These are phyloP conservation scores for Drosophila simulans DNA, from an alignment of 1,140 invertebrate genomes.

Conservation along the genomic window DNA sequence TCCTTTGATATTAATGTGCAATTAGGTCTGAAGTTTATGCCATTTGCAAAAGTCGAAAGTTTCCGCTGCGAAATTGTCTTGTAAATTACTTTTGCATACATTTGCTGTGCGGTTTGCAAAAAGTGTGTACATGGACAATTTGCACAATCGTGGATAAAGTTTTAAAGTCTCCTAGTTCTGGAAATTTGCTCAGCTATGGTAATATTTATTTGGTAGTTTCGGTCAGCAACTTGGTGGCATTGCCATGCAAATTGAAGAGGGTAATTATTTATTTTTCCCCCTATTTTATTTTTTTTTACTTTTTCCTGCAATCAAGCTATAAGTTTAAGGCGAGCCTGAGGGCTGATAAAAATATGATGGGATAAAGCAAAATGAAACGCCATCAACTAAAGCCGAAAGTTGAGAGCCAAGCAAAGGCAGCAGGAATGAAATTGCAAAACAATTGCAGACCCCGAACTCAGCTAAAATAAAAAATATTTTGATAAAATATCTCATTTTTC, in stretches of 20 bases:
- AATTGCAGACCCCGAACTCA: constrained; percentile 8
- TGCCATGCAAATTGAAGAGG: constrained; percentile 17
- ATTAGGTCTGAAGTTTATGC: constrained; percentile 32
- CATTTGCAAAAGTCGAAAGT: constrained; percentile 28
- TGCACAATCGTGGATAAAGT: constrained; percentile 30
- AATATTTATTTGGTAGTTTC: constrained; percentile 41
- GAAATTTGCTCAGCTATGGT: constrained; percentile 25
- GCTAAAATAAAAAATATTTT: constrained; percentile 2
- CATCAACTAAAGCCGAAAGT: constrained; percentile 3
- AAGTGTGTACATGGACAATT: constrained; percentile 33
- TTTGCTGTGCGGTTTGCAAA: constrained; percentile 26
- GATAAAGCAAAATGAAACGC: constrained; percentile 2
- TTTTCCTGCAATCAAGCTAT: neutral
- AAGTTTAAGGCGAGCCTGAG: neutral
- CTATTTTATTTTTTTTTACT: neutral
- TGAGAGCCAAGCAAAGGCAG: constrained; percentile 3
- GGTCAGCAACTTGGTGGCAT: constrained; percentile 5
- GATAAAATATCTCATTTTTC: constrained; percentile 4
- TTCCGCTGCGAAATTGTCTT: constrained; percentile 45
- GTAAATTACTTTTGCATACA: constrained; percentile 60
- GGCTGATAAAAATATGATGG: neutral
- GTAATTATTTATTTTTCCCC: constrained; percentile 22
- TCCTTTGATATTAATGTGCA: constrained; percentile 35
- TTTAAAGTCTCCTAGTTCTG: neutral
- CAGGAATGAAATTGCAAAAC: constrained; percentile 21